A percentile compares a stretch with the other conserved stretches of the same genome.
phyloP scores from a whole-genome alignment of 2,888 invertebrate genomes.

The Boloria euphrosyne region DNA sequence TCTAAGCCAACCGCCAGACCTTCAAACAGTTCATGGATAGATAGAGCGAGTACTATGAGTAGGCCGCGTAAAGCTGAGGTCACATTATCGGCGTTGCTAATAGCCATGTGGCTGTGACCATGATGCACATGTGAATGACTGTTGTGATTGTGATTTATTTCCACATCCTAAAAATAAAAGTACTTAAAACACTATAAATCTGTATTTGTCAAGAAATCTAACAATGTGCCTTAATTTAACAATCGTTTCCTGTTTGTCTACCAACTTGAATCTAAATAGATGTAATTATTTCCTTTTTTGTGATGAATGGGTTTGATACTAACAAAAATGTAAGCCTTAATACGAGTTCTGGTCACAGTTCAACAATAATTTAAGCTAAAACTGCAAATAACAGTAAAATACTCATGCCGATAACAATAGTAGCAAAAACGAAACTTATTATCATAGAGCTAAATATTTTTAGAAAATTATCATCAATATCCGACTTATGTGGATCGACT shows the following conservation, averaged over 20 bases:
- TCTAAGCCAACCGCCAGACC: conserved; percentile 92
- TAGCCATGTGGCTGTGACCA: conserved; percentile 75
- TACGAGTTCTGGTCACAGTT: too few relatives aligned
- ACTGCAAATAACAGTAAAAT: too few relatives aligned
- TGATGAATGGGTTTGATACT: too few relatives aligned
- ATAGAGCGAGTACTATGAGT: conserved; percentile 90
- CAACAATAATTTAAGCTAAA: too few relatives aligned
- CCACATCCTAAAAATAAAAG: conserved; percentile 55
- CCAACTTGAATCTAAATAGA: not conserved
- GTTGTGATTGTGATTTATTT: conserved; percentile 50
- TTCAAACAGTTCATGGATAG: conserved; percentile 93
- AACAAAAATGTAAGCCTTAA: too few relatives aligned
- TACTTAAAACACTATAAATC: too few relatives aligned
- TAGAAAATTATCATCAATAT: too few relatives aligned
- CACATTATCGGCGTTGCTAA: conserved; percentile 65
- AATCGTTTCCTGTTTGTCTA: not conserved
- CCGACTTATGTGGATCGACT: too few relatives aligned
- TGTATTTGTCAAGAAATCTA: not conserved
- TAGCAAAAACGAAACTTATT: too few relatives aligned
- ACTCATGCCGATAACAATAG: too few relatives aligned
- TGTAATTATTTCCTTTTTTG: not conserved
- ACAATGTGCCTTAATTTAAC: not conserved
- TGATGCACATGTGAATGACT: conserved; percentile 67
- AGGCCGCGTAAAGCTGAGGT: conserved; percentile 86
- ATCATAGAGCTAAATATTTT: too few relatives aligned